Conservation (phyloP, 1,140 invertebrate genomes). For the Macrocentrus cingulum region DNA sequence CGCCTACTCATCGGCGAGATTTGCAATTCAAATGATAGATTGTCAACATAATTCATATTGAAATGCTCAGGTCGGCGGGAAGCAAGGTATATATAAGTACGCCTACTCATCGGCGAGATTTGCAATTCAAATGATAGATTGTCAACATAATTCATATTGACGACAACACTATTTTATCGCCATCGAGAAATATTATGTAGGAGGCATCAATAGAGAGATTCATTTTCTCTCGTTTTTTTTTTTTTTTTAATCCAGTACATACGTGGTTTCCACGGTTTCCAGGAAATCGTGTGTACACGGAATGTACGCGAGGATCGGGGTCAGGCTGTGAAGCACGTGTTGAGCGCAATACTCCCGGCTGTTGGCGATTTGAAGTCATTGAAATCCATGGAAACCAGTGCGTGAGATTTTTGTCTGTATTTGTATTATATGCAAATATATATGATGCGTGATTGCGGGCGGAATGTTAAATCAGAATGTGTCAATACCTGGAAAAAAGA, state of each 20-base stretch:
- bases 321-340: constrained; percentile 21
- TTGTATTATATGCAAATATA: background rate
- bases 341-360: background rate
- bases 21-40: constrained; percentile 9
- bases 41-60: background rate
- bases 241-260: background rate
- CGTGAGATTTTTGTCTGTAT: constrained; percentile 34
- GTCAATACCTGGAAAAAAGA: background rate
- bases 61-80: background rate
- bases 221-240: background rate
- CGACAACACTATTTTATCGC: background rate
- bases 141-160: background rate
- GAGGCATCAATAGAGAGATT: constrained; percentile 5
- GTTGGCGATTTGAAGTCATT: constrained; percentile 4
- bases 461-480: background rate
- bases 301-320: constrained; percentile 20
- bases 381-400: constrained; percentile 38
- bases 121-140: constrained; percentile 7
- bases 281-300: constrained; percentile 21
- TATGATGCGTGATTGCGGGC: background rate
- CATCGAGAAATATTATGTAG: background rate
- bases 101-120: background rate
- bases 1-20: background rate
- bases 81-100: background rate
- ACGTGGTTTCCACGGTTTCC: constrained; percentile 34